Evolutionary conservation across 2,888 invertebrate species (phyloP).

Genomic region (Eupsilia transversa): DNA sequence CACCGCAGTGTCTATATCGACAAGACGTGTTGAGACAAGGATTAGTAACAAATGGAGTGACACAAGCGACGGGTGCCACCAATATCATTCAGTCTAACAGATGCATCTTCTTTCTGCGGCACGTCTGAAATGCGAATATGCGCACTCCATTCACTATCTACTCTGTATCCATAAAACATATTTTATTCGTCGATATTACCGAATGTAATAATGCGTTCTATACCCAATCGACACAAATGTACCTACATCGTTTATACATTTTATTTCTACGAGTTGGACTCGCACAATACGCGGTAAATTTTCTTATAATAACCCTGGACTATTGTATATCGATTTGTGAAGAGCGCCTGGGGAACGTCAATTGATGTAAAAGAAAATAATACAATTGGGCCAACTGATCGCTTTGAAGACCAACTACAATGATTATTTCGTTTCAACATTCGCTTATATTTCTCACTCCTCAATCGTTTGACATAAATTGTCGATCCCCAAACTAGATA

Average conservation of each 20-base stretch:
- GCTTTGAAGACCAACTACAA: too few relatives aligned
- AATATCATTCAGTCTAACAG: background rate
- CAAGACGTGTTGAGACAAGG: background rate
- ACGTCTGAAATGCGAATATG: background rate
- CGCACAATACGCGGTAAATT: conserved; percentile 27
- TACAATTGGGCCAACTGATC: background rate
- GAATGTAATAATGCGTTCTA: conserved; percentile 9
- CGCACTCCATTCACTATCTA: conserved; percentile 17
- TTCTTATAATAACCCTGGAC: conserved; percentile 53
- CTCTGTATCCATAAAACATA: background rate
- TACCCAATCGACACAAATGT: conserved; percentile 28
- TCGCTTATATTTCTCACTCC: background rate
- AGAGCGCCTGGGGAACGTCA: conserved; percentile 26
- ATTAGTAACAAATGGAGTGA: conserved; percentile 24
- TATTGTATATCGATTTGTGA: conserved; percentile 46
- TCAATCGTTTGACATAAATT: conserved; percentile 1
- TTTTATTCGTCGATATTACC: background rate
- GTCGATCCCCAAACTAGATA: conserved; percentile 45
- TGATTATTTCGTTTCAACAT: background rate
- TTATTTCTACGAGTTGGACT: conserved; percentile 50
- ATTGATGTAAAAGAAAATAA: background rate
- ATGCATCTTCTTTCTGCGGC: background rate
- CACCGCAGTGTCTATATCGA: background rate
- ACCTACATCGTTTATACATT: conserved; percentile 50
- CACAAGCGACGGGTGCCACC: background rate